Evolutionary conservation across 2,797 vertebrate species (phyloP), one percentile per base, ranked within the genome.

Genomic region (Melanotaenia nigrans): DNA sequence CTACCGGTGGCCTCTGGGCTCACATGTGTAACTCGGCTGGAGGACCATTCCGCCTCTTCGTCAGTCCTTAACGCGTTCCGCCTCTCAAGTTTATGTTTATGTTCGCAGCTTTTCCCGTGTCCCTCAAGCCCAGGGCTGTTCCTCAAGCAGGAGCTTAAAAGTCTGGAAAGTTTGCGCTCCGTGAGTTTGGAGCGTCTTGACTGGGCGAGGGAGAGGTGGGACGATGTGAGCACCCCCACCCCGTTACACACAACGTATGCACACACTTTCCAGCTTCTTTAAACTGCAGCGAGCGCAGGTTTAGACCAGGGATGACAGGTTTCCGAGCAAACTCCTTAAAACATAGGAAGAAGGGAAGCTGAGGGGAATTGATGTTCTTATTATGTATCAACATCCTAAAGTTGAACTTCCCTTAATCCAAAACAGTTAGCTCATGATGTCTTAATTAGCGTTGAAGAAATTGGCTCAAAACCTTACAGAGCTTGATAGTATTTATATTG

Each of bases 31-130:
- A 77, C 78, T 84, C 84, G 70, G 77, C 71, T 67, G 85, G 83
- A 79, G 90, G 87, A 92, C 87, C 95, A 92, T 94, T 91, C 92
- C 93, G 85, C 86, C 90, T 79, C 89, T 94, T 91, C 92, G 91
- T 93, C 95, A 94, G 96, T 92, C 94, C 94, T 94, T 91, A 77
- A 88, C 83, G 84, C 75, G 64, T 77, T 64, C 75, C 54, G 54
- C 75, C 51, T 64, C 59, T 20, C 61, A 14, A 68, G 30, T 53
- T 59, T 12, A 20, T 47, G 36, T 68, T 59, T 18, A 51, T 42
- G 4, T 18, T 49, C 64, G 33, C 51, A 77, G 77, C 68, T 61
- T 75, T 81, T 38, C 64, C 71, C 60, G 70, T 25, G 70, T 77
- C 62, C 54, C 33, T 35, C 51, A 63, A 58, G 22, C 36, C 49